Percentiles rank a stretch among this genome's conserved stretches.
phyloP scores from a whole-genome alignment of 2,888 invertebrate species.

The Bedellia somnulentella region DNA sequence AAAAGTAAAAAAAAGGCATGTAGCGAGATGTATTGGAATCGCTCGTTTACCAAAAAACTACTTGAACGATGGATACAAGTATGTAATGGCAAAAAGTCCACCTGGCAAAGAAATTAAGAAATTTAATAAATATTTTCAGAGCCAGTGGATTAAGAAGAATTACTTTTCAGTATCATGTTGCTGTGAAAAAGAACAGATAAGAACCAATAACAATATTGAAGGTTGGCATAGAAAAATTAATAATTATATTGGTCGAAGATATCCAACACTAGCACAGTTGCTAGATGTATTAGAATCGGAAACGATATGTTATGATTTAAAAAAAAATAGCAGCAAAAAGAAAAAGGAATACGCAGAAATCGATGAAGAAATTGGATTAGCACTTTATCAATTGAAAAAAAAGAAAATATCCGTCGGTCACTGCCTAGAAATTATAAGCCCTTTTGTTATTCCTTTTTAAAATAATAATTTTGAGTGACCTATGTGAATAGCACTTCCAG shows the following conservation, averaged over 20 bases:
- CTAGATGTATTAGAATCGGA: too few relatives aligned
- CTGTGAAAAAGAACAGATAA: conserved; percentile 1
- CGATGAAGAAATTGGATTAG: too few relatives aligned
- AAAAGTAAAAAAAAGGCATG: conserved; percentile 4
- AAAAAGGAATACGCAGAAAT: too few relatives aligned
- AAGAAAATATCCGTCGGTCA: too few relatives aligned
- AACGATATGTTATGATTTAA: too few relatives aligned
- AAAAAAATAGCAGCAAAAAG: too few relatives aligned
- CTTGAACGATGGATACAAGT: conserved; percentile 1
- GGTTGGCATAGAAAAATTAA: conserved; percentile 1
- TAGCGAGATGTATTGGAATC: conserved; percentile 5
- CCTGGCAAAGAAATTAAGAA: not conserved
- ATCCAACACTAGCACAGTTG: conserved; percentile 4
- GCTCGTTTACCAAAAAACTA: conserved; percentile 4
- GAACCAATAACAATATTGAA: not conserved
- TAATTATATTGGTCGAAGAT: conserved; percentile 5
- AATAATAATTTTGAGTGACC: too few relatives aligned
- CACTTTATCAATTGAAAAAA: too few relatives aligned
- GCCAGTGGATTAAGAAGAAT: conserved; percentile 4
- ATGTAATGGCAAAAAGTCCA: not conserved
- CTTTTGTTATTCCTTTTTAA: too few relatives aligned
- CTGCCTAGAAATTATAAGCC: too few relatives aligned
- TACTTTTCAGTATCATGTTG: conserved; percentile 1
- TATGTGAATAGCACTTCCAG: too few relatives aligned
- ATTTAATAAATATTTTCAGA: conserved; percentile 1